Conservation (phyloP, 2,888 invertebrate species). For the Lampropteryx suffumata region DNA sequence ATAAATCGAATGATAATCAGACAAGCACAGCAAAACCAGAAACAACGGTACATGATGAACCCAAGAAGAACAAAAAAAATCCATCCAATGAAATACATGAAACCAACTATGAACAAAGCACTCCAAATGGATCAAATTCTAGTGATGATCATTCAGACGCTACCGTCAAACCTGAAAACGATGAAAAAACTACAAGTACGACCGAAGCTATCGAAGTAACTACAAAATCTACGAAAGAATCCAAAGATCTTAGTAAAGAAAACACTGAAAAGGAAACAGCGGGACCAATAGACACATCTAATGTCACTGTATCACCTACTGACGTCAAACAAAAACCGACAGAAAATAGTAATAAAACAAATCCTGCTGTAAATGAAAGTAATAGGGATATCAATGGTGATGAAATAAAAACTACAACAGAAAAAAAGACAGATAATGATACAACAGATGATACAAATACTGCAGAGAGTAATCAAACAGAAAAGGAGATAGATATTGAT, state of each 20-base stretch:
- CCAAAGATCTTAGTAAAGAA: background rate
- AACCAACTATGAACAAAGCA: background rate
- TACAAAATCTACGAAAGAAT: background rate
- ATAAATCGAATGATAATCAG: background rate
- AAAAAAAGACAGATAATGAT: background rate
- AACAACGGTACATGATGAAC: background rate
- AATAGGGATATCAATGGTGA: too few relatives aligned
- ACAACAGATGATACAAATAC: too few relatives aligned
- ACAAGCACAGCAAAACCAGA: conserved; percentile 1
- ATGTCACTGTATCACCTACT: too few relatives aligned
- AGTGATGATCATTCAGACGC: background rate
- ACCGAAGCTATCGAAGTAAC: conserved; percentile 1
- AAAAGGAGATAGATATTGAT: background rate
- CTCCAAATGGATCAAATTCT: background rate
- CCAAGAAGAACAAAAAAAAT: conserved; percentile 6
- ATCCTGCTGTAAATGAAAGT: too few relatives aligned
- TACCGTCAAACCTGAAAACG: conserved; percentile 12
- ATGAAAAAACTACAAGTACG: background rate
- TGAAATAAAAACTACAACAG: background rate
- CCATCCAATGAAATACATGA: background rate
- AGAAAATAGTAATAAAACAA: too few relatives aligned
- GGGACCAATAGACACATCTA: too few relatives aligned
- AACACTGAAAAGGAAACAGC: background rate
- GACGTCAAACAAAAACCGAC: too few relatives aligned
- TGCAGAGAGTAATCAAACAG: background rate